Evolutionary conservation across 2,888 invertebrate genomes (phyloP), one percentile per base, ranked within the genome.

Genomic region (Noctua pronuba): DNA sequence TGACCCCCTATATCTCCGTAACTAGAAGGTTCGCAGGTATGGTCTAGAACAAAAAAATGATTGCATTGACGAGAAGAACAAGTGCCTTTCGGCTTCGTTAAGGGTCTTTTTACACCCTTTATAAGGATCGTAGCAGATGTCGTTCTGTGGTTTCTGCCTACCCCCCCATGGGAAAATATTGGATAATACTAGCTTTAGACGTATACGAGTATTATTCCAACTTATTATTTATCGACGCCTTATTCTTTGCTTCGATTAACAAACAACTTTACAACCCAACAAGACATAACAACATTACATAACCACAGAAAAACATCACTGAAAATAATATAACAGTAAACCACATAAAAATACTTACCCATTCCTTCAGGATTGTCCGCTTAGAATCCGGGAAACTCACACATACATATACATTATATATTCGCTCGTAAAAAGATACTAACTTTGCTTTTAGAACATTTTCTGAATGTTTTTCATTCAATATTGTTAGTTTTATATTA

Each of bases 401-500:
- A 77, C 64, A 62, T 7, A 41, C 28, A 46, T 2, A 70, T 1
- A 49, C 24, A n/a, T 28, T 35, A 46, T 64, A 46, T 28, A 65
- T 52, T 46, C 16, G 28, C 60, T 71, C 80, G 35, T 84, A 84
- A 84, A 82, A 84, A 67, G 24, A 58, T 28, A 52, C 35, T 44
- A 67, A 70, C 66, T 28, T 55, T 10, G 44, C 58, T n/a, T 28
- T 38, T 6, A 21, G 44, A 70, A 71, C 55, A 67, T 84, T 64
- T 55, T 35, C 58, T 5, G 41, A 65, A 64, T 79, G 58, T 67
- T 79, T 41, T 67, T 21, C 21, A 38, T 31, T 21, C n/a, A 84
- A 74, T 74, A 49, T 58, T 70, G 55, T 58, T 31, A 10, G 62
- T 38, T 44, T 72, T 65, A 35, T 66, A 21, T 18, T 11, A 10